Evolutionary conservation across 2,797 vertebrate species (phyloP), one percentile per base, ranked within the genome.

Genomic region (Picus viridis): DNA sequence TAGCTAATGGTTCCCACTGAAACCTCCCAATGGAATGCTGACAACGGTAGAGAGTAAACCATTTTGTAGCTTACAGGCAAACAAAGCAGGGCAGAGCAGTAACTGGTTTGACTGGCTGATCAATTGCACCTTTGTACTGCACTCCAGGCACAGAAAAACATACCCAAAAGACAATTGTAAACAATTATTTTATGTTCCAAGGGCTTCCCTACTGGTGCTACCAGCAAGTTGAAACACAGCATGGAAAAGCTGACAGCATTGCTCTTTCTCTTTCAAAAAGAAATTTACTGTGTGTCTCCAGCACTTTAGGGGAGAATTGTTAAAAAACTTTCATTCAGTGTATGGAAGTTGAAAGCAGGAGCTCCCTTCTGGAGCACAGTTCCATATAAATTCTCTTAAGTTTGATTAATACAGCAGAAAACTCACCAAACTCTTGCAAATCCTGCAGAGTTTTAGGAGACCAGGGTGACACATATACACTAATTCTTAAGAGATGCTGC

Each of bases 391-490:
- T 71, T 75, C 64, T 75, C 24, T 39, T 27, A 75, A 57, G 45
- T 77, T 86, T 77, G 65, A 67, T 69, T 81, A 86, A 83, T 81
- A 49, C 83, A 80, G 26, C 30, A 63, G 70, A 70, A 89, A 81
- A 30, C 71, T 77, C n/a, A 39, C 24, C 34, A 93, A 91, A 53
- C 63, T 78, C 6, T 36, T 78, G 29, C 39, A 87, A 91, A 78
- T 54, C n/a, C 39, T 58, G 56, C 6, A 53, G 47, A 72, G 29
- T 58, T 91, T 76, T 64, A 72, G 27, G 51, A 76, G 57, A 36
- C 29, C 6, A 34, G n/a, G 47, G 20, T 91, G 75, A 65, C 22
- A 15, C 36, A 67, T 47, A 29, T 78, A 23, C 20, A 29, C 17
- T 51, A 54, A 78, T 68, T 81, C 49, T 81, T 39, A 45, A 32